Evolutionary conservation across 2,888 invertebrate species (phyloP), one percentile per base, ranked within the genome.

Genomic region (Horisme vitalbata): DNA sequence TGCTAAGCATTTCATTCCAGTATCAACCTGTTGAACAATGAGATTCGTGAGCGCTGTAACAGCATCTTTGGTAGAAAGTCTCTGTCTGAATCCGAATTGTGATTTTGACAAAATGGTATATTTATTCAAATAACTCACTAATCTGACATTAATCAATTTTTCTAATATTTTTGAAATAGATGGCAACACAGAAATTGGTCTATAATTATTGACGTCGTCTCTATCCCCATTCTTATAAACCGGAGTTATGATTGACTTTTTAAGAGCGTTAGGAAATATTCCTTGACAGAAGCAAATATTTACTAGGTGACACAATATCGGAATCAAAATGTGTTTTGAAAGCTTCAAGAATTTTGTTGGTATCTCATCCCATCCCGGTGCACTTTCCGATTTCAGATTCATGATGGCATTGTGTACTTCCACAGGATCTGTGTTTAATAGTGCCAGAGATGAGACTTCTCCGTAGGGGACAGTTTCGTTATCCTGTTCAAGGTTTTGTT

Each of bases 111-210:
- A 1, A n/a, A 45, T 12, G 4, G 26, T 18, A 8, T 23, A 36
- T 18, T 24, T 31, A 4, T 26, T 36, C 9, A 51, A 43, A 7
- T 14, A 20, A 0, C 44, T 10, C 12, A 49, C 6, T 8, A 23
- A 31, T 39, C 49, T 35, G 1, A 30, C 33, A 32, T 49, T 49
- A 4, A 45, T 9, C 10, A 36, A 10, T 20, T 41, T 44, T 45
- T 49, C 49, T n/a, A 49, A 2, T n/a, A 49, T 45, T 41, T 49
- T 49, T 0, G 49, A 44, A 2, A 49, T 18, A 1, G 27, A 24
- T n/a, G 44, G 31, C 8, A 49, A 18, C 2, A 59, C 43, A 2
- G 57, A 57, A 2, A 57, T 57, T 2, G 56, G 54, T 1, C 52
- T 26, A 9, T 55, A 57, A 11, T 60, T 60, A 12, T 31, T 45